Conservation (phyloP, 2,888 invertebrate genomes). For the Sclerodermus sp. region DNA sequence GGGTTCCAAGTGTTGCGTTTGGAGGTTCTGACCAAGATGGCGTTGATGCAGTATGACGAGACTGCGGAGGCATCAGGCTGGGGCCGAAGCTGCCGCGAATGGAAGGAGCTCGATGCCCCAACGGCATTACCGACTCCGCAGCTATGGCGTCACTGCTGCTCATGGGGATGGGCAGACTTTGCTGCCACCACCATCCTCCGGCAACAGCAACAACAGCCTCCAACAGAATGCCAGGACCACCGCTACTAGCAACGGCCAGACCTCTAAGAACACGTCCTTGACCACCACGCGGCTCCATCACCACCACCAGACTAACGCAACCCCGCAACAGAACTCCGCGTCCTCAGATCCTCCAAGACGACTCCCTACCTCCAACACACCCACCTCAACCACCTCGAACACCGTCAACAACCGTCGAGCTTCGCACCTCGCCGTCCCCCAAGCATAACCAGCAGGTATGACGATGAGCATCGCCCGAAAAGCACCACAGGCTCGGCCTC, state of each 20-base stretch:
- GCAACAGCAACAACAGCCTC: conserved; percentile 23
- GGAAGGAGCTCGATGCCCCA: conserved; percentile 41
- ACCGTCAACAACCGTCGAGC: conserved; percentile 10
- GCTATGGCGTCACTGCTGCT: conserved; percentile 49
- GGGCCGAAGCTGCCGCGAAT: conserved; percentile 3
- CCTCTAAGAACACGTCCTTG: no score
- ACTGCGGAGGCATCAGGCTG: conserved; percentile 17
- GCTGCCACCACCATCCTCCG: conserved; percentile 39
- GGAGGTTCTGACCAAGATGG: conserved; percentile 31
- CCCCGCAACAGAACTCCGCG: conserved; percentile 50
- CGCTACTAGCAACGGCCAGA: no score
- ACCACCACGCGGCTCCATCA: no score
- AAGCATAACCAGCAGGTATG: no score
- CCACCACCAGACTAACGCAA: conserved; percentile 44
- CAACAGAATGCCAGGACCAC: no score
- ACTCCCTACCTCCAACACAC: conserved; percentile 6
- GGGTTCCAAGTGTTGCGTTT: neutral
- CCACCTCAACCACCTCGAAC: conserved; percentile 9
- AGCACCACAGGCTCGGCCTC: no score
- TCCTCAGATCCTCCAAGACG: conserved; percentile 40
- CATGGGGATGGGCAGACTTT: conserved; percentile 53
- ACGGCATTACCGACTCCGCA: conserved; percentile 47
- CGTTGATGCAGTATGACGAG: conserved; percentile 50
- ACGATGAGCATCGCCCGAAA: conserved; percentile 21
- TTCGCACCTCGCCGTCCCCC: conserved; percentile 24